Evolutionary conservation across 92 coral and sea anemone genomes (phyloP).

Genomic region (Ricordea florida): DNA sequence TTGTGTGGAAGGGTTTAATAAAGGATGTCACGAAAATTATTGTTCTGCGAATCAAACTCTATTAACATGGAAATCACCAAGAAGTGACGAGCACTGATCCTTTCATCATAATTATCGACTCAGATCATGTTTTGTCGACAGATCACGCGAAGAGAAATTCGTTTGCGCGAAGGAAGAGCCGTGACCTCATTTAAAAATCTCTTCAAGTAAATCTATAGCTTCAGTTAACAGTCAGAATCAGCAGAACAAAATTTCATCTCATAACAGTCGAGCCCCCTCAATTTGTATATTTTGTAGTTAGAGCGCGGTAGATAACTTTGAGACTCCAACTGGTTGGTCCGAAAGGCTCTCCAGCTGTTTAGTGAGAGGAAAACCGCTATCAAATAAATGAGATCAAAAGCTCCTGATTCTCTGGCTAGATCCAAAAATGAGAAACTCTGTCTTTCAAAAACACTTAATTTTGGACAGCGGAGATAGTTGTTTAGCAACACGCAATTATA

Average conservation of each 20-base stretch:
- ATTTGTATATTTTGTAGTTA: too few relatives aligned
- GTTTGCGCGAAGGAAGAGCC: conserved; percentile 24
- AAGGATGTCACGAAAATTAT: conserved; percentile 43
- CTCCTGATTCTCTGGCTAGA: neutral
- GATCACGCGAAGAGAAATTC: conserved; percentile 20
- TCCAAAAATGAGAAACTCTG: neutral
- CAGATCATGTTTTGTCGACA: conserved; percentile 17
- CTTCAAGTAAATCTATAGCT: neutral
- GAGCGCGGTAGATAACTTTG: too few relatives aligned
- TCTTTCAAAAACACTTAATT: neutral
- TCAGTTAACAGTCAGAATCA: neutral
- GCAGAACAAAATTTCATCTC: neutral
- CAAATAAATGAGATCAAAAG: conserved; percentile 1
- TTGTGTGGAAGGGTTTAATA: conserved; percentile 41
- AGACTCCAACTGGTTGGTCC: neutral
- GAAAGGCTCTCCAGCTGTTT: conserved; percentile 16
- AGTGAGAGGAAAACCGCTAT: conserved; percentile 40
- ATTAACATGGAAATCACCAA: conserved; percentile 32
- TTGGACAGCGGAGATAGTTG: neutral
- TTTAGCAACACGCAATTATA: conserved; percentile 29
- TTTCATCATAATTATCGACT: conserved; percentile 27
- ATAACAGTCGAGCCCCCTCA: neutral
- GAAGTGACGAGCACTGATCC: conserved; percentile 37
- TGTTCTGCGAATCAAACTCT: conserved; percentile 38
- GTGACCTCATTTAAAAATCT: conserved; percentile 6